Evolutionary conservation across 2,888 invertebrate genomes (phyloP), one percentile per base, ranked within the genome.

Genomic region (Chymomyza caudatula): DNA sequence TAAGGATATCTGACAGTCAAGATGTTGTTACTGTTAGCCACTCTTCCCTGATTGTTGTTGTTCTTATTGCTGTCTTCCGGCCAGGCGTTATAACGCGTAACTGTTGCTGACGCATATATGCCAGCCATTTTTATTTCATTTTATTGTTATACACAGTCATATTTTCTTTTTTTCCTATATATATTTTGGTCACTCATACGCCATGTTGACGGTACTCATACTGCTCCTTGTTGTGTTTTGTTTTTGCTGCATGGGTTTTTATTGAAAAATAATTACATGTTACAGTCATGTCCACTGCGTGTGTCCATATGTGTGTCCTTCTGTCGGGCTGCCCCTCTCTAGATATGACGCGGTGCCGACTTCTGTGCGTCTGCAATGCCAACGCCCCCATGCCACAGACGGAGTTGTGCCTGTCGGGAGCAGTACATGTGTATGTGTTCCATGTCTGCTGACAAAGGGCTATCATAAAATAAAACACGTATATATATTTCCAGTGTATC

Each of bases 241-340:
- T 71, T 75, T 67, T 47, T 60, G 61, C 63, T 74, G 74, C 84
- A 78, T 84, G 77, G 82, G 82, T 84, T 84, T 77, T 84, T 81
- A 81, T 81, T 81, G 81, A 84, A 81, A 81, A 81, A 81, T 81
- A 81, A 81, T 81, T 84, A 81, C 77, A 84, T 81, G 81, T 81
- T 84, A 84, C 85, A 84, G 85, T 84, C 80, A 83, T 80, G 80
- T 83, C 84, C 29, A 11, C 73, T 80, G 79, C 84, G 76, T 80
- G 51, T 49, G 61, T 61, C 25, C 29, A 47, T 54, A 23, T 25
- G 23, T 60, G 6, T 22, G 29, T 11, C 57, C 42, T 52, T 47
- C 55, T 65, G 72, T 72, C 47, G 15, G 15, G 13, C 15, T 17
- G 47, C 29, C 20, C 49, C 56, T 65, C 70, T 54, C 77, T 37